These are phyloP conservation scores for Propithecus deckenii DNA, from an alignment of 2,797 vertebrate genomes.

Conservation along the genomic window DNA sequence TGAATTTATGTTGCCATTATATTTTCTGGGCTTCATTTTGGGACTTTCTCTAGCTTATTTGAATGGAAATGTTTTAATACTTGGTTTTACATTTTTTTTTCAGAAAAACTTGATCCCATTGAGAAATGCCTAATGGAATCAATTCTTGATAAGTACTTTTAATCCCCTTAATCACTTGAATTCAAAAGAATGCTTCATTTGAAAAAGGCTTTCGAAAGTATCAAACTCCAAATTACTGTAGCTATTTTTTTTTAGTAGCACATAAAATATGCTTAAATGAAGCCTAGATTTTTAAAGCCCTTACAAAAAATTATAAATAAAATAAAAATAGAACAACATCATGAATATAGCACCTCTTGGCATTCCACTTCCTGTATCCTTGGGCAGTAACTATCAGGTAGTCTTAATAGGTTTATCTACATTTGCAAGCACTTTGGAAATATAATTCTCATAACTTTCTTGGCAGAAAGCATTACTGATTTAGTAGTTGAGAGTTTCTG, in stretches of 20 bases:
- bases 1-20: conserved; percentile 41
- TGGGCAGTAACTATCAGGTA: not conserved
- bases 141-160: conserved; percentile 19
- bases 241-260: not conserved
- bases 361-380: not conserved
- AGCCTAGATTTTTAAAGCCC: not conserved
- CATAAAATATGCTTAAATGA: not conserved
- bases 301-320: not conserved
- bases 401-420: not conserved
- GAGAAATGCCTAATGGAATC: conserved; percentile 34
- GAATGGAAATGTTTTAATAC: conserved; percentile 12
- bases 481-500: not conserved
- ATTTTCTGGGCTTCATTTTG: conserved; percentile 38
- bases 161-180: conserved; percentile 43
- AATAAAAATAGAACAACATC: not conserved
- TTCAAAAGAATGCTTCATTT: conserved; percentile 34
- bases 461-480: not conserved
- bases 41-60: not conserved
- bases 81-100: not conserved
- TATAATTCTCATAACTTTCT: not conserved
- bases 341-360: not conserved
- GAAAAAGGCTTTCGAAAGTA: not conserved
- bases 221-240: not conserved
- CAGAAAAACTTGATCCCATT: not conserved
- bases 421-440: not conserved